Percentiles rank a stretch among this genome's conserved stretches.
These are phyloP conservation scores for Mesoclemmys tuberculata DNA, from an alignment of 2,113 vertebrate genomes.

Conservation along the genomic window DNA sequence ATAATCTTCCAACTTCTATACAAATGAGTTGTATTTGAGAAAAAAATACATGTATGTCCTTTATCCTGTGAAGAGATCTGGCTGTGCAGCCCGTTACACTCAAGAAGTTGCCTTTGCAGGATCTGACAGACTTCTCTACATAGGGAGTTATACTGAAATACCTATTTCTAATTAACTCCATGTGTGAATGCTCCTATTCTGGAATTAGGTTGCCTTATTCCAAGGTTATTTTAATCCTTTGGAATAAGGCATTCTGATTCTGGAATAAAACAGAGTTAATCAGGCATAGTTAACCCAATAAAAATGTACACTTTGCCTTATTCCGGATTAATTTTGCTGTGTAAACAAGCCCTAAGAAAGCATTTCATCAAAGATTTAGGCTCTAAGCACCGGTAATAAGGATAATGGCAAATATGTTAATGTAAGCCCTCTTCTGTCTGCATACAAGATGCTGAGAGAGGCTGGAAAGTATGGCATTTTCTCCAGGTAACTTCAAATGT, in stretches of 20 bases:
- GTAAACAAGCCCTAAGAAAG: accelerated
- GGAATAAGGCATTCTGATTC: not conserved
- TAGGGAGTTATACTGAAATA: not conserved
- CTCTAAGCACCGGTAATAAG: not conserved
- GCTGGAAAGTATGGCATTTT: not conserved
- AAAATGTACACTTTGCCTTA: not conserved
- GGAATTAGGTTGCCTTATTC: not conserved
- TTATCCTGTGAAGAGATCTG: not conserved
- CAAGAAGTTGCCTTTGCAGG: not conserved
- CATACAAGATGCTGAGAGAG: not conserved
- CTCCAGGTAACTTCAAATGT: not conserved
- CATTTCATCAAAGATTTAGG: not conserved
- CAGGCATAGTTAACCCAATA: not conserved
- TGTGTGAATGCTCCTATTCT: not conserved
- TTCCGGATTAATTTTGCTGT: not conserved
- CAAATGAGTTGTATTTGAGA: not conserved
- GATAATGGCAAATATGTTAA: not conserved
- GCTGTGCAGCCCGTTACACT: not conserved
- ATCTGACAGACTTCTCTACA: not conserved
- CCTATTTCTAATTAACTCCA: not conserved
- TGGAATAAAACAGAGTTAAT: not conserved
- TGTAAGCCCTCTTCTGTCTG: not conserved
- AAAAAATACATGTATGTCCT: not conserved
- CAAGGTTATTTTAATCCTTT: not conserved
- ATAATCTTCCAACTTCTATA: not conserved